Evolutionary conservation across 2,113 vertebrate species (phyloP).

Genomic region (Hemiprocne comata): DNA sequence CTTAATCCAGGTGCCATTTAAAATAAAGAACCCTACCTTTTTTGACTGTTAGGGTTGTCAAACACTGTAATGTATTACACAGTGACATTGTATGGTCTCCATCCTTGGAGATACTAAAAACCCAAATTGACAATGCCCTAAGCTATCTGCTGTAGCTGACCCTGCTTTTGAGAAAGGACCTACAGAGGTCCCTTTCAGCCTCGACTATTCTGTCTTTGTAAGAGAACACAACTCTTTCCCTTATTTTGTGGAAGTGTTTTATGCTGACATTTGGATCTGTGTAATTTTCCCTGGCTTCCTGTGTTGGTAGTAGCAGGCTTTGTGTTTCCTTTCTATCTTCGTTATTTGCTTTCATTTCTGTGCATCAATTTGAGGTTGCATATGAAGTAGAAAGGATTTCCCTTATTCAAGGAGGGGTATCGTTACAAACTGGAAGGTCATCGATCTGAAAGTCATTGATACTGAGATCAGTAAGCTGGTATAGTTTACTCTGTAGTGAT

Average conservation of each 20-base stretch:
- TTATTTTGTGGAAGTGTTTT: not conserved
- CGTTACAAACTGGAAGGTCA: not conserved
- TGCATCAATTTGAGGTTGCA: not conserved
- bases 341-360: not conserved
- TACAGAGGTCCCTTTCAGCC: not conserved
- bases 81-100: not conserved
- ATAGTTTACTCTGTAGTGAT: not conserved
- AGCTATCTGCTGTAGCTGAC: not conserved
- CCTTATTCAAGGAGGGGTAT: not conserved
- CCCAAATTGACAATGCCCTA: not conserved
- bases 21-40: not conserved
- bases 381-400: not conserved
- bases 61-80: not conserved
- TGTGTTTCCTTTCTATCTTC: not conserved
- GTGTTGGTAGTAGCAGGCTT: not conserved
- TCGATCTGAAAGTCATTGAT: not conserved
- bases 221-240: not conserved
- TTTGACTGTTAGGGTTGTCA: not conserved
- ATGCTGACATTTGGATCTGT: not conserved
- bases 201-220: not conserved
- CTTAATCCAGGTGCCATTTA: not conserved
- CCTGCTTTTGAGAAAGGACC: not conserved
- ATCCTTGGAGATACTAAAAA: not conserved
- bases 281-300: not conserved
- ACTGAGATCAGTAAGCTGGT: not conserved